These are phyloP conservation scores for Ranitomeya variabilis DNA, from an alignment of 2,113 vertebrate genomes.

Conservation along the genomic window DNA sequence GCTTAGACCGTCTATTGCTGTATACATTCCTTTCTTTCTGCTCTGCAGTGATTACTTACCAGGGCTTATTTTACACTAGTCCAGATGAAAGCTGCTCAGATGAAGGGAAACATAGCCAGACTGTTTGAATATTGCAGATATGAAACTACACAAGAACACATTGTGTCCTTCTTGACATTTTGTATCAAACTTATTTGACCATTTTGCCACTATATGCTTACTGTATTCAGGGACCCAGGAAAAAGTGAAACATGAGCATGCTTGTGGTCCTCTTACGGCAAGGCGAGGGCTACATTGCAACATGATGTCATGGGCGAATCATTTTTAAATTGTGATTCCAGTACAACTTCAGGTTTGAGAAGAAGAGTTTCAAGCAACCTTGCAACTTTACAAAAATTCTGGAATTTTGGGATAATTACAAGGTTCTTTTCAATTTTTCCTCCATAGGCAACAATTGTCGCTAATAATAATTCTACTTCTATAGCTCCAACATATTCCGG, in stretches of 20 bases:
- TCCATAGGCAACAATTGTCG: not conserved
- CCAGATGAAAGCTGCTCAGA: constrained; percentile 94
- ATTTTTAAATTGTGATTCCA: not conserved
- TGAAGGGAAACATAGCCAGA: constrained; percentile 93
- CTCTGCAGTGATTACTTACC: constrained; percentile 92
- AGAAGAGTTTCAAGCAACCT: not conserved
- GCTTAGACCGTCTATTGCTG: constrained; percentile 93
- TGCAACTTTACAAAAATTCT: not conserved
- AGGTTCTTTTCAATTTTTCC: not conserved
- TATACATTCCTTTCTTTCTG: constrained; percentile 99
- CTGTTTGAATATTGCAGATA: constrained; percentile 85
- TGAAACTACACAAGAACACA: constrained; percentile 91
- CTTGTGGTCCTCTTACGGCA: not conserved
- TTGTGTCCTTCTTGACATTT: constrained; percentile 81
- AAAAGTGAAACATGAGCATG: not conserved
- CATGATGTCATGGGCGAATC: not conserved
- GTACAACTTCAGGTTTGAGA: not conserved
- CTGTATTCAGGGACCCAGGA: constrained; percentile 59
- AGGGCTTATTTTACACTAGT: constrained; percentile 94
- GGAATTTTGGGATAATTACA: not conserved
- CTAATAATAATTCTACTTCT: no score
- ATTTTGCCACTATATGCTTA: constrained; percentile 59
- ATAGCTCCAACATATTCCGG: no score
- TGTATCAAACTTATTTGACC: constrained; percentile 59
- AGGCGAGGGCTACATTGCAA: not conserved